A percentile compares a stretch with the other conserved stretches of the same genome.
phyloP scores from a whole-genome alignment of 2,888 invertebrate genomes.

The Brachyptera risi region DNA sequence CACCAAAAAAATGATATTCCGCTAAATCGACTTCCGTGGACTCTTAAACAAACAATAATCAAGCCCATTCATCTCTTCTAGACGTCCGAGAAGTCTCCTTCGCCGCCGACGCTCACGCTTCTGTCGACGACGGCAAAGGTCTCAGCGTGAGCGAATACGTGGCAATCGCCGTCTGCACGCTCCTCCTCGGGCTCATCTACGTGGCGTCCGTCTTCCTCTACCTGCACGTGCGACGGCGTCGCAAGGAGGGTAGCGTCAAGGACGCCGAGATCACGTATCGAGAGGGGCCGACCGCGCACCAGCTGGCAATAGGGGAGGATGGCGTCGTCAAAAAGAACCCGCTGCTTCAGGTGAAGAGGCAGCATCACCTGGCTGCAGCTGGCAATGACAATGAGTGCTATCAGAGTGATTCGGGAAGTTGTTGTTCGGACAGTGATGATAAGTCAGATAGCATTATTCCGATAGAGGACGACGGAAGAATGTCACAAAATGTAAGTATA shows the following conservation, averaged over 20 bases:
- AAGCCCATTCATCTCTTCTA: slow-evolving; percentile 39
- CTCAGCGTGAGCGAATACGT: slow-evolving; percentile 73
- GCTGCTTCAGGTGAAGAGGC: slow-evolving; percentile 58
- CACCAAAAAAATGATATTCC: too few relatives aligned
- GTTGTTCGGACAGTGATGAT: slow-evolving; percentile 63
- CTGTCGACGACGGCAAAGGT: slow-evolving; percentile 54
- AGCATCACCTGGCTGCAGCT: slow-evolving; percentile 40
- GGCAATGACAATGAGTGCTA: slow-evolving; percentile 45
- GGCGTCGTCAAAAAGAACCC: slow-evolving; percentile 78
- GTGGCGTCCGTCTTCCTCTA: slow-evolving; percentile 82
- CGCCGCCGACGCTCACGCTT: slow-evolving; percentile 50
- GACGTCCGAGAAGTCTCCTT: slow-evolving; percentile 79
- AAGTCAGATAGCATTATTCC: slow-evolving; percentile 46
- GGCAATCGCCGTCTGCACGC: slow-evolving; percentile 76
- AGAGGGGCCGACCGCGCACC: too few relatives aligned
- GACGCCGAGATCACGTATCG: slow-evolving; percentile 6
- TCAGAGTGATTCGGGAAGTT: slow-evolving; percentile 50
- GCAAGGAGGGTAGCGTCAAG: slow-evolving; percentile 16
- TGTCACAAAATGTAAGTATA: slow-evolving; percentile 4
- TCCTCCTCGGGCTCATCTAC: slow-evolving; percentile 82
- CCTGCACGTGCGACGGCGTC: slow-evolving; percentile 66
- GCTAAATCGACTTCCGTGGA: too few relatives aligned
- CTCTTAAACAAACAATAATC: too few relatives aligned
- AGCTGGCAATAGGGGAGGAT: slow-evolving; percentile 40
- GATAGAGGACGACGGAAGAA: slow-evolving; percentile 39